Evolutionary conservation across 2,113 vertebrate genomes (phyloP), one percentile per base, ranked within the genome.

Genomic region (Callipepla squamata): DNA sequence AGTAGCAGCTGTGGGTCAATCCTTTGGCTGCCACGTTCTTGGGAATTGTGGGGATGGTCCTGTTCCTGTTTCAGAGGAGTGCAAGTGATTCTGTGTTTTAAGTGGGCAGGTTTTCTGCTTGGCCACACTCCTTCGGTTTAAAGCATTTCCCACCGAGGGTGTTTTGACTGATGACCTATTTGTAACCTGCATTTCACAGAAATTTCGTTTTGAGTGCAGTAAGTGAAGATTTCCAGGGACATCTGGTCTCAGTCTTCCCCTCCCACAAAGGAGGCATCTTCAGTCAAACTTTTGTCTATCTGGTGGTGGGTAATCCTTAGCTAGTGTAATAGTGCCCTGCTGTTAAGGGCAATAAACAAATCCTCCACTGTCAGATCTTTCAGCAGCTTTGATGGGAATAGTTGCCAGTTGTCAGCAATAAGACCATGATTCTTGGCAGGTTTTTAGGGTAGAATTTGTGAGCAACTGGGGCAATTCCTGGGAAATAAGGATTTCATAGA

Each of bases 311-410:
- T 93, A 87, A 75, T 72, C 57, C 30, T 53, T 77, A 57, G 68
- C 40, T 88, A 90, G 78, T 65, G 47, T 85, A 87, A 85, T 30
- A 65, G 19, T 34, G 15, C 40, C 61, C 76, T 73, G 57, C 44
- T 90, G 65, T 63, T 83, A 61, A 51, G 65, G 26, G 51, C 75
- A 59, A 63, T 80, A 92, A 85, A 83, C 78, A 80, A 91, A 44
- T 78, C 36, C 34, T 28, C 30, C 74, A 26, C 59, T 78, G 38
- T 61, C 79, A 87, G 63, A 70, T 44, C 85, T 90, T 94, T 75
- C 82, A 90, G 65, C 42, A 51, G 63, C 68, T 42, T 91, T 89
- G 47, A 45, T 40, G 74, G 70, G 51, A 85, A 17, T 53, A 88
- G 83, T 47, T 61, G 44, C 32, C 48, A 61, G 86, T 86, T 84